Base-by-base conservation (phyloP, 1,140 invertebrate genomes). In the Acromyrmex echinatior region DNA sequence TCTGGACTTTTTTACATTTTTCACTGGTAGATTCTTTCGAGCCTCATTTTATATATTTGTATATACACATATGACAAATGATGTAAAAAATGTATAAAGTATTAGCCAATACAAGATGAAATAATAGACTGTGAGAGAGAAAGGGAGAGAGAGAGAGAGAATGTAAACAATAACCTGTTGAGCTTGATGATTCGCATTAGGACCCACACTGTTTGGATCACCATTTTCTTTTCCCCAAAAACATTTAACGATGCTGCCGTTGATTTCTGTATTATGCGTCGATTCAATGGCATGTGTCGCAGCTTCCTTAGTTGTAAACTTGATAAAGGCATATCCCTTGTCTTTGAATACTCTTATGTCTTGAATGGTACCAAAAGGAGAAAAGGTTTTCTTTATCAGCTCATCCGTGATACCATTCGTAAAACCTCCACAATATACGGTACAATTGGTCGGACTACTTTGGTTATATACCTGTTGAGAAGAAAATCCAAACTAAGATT, bases 291-390 rank as follows among this genome's bases (percentile, higher is more conserved):
- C 99, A 95, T 98, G 97, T 66, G 99, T 98, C 10, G 99, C 99
- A 3, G 98, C 97, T 96, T 99, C 99, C 96, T 99, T 99, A 87
- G 98, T 98, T 51, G 98, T 98, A 96, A 99, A 99, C 95, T 99
- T 99, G 95, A 99, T 98, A 96, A 99, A 99, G 91, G 99, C 99
- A 96, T 99, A 99, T 86, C 99, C 99, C 96, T 99, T 99, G 93
- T 99, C 99, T 96, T 99, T 99, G 96, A 99, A 99, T 84, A 99
- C 98, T 95, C 99, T 97, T 90, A 99, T 98, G 95, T 99, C 99
- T 95, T 99, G 97, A 93, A 99, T 99, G 88, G 97, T 97, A 92
- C 99, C 99, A 96, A 98, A 99, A 79, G 97, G 97, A 91, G 97
- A 97, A 95, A 99, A 99, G 82, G 98, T 98, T 95, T 98, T 98